A percentile compares a stretch with the other conserved stretches of the same genome.
These are phyloP conservation scores for Apogon talboti DNA, from an alignment of 2,797 vertebrate species.

Conservation along the genomic window DNA sequence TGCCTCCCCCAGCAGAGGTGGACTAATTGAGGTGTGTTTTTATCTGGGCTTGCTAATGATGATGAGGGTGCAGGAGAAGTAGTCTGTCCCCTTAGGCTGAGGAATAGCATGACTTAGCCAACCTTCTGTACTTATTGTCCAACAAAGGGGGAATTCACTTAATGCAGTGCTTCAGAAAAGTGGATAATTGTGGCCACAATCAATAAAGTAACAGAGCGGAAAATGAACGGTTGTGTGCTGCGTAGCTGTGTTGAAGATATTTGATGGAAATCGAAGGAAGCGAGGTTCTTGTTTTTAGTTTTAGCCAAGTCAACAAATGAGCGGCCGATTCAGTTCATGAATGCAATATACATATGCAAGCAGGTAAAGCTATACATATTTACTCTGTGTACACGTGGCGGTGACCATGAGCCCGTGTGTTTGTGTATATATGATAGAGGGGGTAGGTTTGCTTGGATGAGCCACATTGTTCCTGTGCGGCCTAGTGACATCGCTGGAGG, in stretches of 20 bases:
- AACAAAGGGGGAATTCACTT: conserved; percentile 88
- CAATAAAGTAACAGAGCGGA: conserved; percentile 88
- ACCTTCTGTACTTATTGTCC: conserved; percentile 89
- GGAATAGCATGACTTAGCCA: conserved; percentile 80
- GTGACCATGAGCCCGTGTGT: conserved; percentile 41
- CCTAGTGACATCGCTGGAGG: conserved; percentile 86
- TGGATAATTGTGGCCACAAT: conserved; percentile 88
- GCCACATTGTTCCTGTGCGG: conserved; percentile 87
- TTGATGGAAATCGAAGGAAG: conserved; percentile 67
- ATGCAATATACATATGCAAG: conserved; percentile 33
- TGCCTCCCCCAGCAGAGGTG: conserved; percentile 67
- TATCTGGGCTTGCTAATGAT: conserved; percentile 84
- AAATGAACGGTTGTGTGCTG: conserved; percentile 81
- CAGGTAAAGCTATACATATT: conserved; percentile 41
- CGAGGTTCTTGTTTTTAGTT: conserved; percentile 17
- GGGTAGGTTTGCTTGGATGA: conserved; percentile 80
- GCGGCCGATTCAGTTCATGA: conserved; percentile 57
- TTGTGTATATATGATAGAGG: conserved; percentile 55
- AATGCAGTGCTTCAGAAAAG: conserved; percentile 87
- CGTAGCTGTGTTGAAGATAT: conserved; percentile 58
- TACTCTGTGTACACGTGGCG: conserved; percentile 42
- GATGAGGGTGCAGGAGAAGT: conserved; percentile 81
- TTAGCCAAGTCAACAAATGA: no score
- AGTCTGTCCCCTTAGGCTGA: conserved; percentile 83
- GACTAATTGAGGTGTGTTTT: conserved; percentile 85